These are phyloP conservation scores for Bilobella aurantiaca DNA, from an alignment of 1,140 invertebrate species.

Conservation along the genomic window DNA sequence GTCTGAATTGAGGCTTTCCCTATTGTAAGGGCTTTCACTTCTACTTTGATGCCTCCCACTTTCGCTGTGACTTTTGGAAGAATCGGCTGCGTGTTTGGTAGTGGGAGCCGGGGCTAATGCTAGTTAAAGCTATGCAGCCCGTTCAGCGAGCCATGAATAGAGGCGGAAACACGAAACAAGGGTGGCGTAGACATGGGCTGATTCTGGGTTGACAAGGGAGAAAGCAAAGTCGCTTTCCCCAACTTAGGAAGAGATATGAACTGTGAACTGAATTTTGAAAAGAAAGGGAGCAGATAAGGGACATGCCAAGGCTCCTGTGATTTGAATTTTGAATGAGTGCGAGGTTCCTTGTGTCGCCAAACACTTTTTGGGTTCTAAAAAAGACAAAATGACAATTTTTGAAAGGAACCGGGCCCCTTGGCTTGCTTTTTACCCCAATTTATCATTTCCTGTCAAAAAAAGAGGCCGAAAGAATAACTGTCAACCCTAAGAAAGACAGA, in stretches of 20 bases:
- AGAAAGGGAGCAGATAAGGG: background rate
- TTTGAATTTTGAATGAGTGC: conserved; percentile 10
- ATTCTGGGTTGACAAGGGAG: too few species aligned
- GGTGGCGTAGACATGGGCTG: too few species aligned
- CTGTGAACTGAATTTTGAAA: conserved; percentile 8
- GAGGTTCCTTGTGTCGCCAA: background rate
- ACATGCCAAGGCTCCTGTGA: background rate
- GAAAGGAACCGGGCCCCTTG: background rate
- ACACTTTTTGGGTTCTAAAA: too few species aligned
- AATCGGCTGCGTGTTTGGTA: too few species aligned
- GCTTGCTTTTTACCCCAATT: background rate
- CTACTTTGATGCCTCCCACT: too few species aligned
- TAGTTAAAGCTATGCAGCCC: too few species aligned
- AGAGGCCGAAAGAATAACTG: background rate
- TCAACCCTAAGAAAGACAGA: too few species aligned
- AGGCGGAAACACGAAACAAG: background rate
- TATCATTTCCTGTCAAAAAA: background rate
- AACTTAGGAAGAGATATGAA: conserved; percentile 5
- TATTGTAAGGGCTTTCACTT: too few species aligned
- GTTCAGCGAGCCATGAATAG: too few species aligned
- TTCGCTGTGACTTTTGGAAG: too few species aligned
- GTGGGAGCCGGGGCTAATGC: too few species aligned
- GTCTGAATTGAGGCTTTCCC: too few species aligned
- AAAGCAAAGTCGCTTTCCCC: background rate
- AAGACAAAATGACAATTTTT: conserved; percentile 9